Conservation (phyloP, 1,140 invertebrate species). For the Anastrepha obliqua region DNA sequence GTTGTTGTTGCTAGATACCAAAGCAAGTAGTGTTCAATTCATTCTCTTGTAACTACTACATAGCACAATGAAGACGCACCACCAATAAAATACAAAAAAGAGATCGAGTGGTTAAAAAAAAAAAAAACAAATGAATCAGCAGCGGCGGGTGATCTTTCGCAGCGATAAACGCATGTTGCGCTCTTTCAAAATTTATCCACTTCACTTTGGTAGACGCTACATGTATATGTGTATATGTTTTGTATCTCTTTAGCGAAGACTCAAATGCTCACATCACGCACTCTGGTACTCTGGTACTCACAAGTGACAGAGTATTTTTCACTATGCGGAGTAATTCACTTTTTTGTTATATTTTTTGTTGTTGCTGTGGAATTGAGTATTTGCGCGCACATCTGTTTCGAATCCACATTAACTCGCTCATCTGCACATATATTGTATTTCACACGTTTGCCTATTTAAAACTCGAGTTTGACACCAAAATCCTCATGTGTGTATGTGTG, state of each 20-base stretch:
- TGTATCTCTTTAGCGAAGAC: conserved; percentile 23
- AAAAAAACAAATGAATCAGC: background rate
- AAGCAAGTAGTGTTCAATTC: background rate
- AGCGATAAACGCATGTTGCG: background rate
- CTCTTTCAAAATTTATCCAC: background rate
- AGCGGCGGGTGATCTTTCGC: background rate
- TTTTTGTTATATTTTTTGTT: no score
- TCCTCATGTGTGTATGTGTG: background rate
- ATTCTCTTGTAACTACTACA: conserved; percentile 10
- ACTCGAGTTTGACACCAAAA: background rate
- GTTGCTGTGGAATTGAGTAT: background rate
- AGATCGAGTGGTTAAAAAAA: background rate
- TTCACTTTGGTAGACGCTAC: background rate
- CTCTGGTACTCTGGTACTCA: no score
- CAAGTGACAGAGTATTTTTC: background rate
- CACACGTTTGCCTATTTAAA: background rate
- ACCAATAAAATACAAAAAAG: background rate
- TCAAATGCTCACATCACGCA: background rate
- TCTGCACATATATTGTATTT: background rate
- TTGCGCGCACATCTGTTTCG: background rate
- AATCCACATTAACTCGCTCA: background rate
- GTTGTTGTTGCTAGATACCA: conserved; percentile 22
- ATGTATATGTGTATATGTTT: background rate
- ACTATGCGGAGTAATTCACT: background rate
- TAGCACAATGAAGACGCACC: background rate